Evolutionary conservation across 2,888 invertebrate species (phyloP), one percentile per base, ranked within the genome.

Genomic region (Drosophila testacea): DNA sequence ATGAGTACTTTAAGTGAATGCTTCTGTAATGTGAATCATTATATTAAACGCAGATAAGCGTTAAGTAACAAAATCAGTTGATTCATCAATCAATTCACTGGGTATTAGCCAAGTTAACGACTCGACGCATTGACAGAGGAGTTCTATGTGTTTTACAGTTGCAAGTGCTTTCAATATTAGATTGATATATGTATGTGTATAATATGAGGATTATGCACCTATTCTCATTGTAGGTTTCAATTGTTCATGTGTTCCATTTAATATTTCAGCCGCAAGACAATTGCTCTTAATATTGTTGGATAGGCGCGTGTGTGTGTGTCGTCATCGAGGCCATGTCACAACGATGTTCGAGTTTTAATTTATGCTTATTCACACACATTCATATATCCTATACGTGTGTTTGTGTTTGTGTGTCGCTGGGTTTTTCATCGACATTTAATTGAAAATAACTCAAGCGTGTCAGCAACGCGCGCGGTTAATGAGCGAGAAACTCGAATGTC

Each of bases 401-500:
- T 50, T 48, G 50, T 48, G 52, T 51, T 62, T 36, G 73, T 73
- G 66, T 66, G 68, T 67, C 73, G 73, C 54, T 73, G 74, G 79
- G 82, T 87, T 87, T 88, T 82, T 57, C 83, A 79, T 78, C 79
- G 81, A 75, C 83, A 88, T 85, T 85, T 89, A 89, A 89, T 89
- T 89, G 88, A 89, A 89, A 89, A 83, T 87, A 88, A 89, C 82
- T 88, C 89, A 87, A 77, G 89, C 88, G 85, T 87, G 85, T 78
- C 83, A 83, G 83, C 83, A 83, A 85, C 77, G 81, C 75, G 77
- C 87, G 79, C 79, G 88, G 87, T 88, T 89, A 89, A 89, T 89
- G 88, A 89, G 87, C 82, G 85, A 83, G 88, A 88, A 89, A 88
- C 86, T 88, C 78, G 79, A 83, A 74, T 85, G 85, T 73, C 85